phyloP scores from a whole-genome alignment of 2,797 vertebrate genomes.

The Acropternis orthonyx region DNA sequence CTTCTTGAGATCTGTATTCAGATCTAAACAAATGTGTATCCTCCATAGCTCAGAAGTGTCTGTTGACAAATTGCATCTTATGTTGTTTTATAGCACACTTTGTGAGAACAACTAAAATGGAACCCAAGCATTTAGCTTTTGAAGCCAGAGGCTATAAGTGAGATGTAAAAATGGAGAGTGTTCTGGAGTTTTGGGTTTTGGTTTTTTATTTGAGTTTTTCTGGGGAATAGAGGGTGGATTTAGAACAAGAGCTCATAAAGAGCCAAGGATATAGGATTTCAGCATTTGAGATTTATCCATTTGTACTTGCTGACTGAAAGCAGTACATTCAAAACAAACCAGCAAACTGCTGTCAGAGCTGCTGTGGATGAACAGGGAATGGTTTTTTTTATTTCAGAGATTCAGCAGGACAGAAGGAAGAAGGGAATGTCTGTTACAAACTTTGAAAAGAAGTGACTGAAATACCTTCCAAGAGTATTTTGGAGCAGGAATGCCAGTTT shows the following conservation, averaged over 20 bases:
- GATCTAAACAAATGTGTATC: not conserved
- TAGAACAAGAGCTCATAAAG: not conserved
- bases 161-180: not conserved
- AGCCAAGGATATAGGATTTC: conserved; percentile 30
- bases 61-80: not conserved
- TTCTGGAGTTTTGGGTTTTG: not conserved
- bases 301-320: conserved; percentile 31
- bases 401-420: conserved; percentile 18
- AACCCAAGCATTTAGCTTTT: not conserved
- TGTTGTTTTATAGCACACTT: not conserved
- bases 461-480: conserved; percentile 57
- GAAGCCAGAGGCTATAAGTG: not conserved
- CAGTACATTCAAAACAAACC: conserved; percentile 8
- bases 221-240: not conserved
- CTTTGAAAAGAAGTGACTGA: conserved; percentile 51
- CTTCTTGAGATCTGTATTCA: not conserved
- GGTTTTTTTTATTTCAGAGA: not conserved
- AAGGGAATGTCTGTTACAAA: conserved; percentile 47
- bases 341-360: conserved; percentile 28
- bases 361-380: conserved; percentile 22
- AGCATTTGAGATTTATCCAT: conserved; percentile 11
- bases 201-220: not conserved
- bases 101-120: not conserved
- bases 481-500: conserved; percentile 53
- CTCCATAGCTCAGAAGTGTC: not conserved